Evolutionary conservation across 2,888 invertebrate species (phyloP).

Genomic region (Corythucha ciliata): DNA sequence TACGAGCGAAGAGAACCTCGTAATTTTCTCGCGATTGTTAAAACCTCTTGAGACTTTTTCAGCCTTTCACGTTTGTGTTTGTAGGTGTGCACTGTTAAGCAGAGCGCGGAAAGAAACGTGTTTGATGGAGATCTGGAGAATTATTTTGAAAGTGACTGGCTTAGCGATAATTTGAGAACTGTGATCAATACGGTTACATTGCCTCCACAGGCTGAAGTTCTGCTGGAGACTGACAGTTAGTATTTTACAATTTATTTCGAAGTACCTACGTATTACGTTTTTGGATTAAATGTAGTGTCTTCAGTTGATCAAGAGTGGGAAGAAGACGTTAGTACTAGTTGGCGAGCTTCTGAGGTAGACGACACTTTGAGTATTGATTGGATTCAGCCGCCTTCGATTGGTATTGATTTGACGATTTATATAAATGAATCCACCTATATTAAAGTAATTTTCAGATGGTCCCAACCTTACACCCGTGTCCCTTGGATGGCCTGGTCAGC

Average conservation of each 20-base stretch:
- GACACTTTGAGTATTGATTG: slow-evolving; percentile 25
- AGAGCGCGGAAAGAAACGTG: slow-evolving; percentile 40
- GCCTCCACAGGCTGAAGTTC: slow-evolving; percentile 50
- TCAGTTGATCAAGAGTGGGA: slow-evolving; percentile 32
- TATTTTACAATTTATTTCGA: no score
- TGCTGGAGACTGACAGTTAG: slow-evolving; percentile 55
- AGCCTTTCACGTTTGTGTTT: slow-evolving; percentile 16
- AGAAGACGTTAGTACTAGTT: slow-evolving; percentile 21
- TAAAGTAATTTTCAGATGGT: no score
- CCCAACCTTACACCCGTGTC: no score
- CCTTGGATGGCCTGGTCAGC: slow-evolving; percentile 40
- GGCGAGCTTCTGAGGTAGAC: slow-evolving; percentile 26
- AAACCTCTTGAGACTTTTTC: background rate
- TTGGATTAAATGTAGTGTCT: background rate
- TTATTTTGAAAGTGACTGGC: slow-evolving; percentile 63
- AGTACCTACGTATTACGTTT: background rate
- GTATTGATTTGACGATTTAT: no score
- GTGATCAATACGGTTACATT: slow-evolving; percentile 51
- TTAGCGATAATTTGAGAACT: slow-evolving; percentile 66
- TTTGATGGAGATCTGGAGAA: slow-evolving; percentile 51
- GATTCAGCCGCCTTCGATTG: no score
- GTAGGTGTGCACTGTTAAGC: slow-evolving; percentile 45
- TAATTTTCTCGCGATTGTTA: slow-evolving; percentile 29
- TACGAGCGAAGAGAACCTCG: slow-evolving; percentile 24
- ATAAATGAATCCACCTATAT: no score